phyloP scores from a whole-genome alignment of 2,797 vertebrate genomes.

The Anguilla anguilla region DNA sequence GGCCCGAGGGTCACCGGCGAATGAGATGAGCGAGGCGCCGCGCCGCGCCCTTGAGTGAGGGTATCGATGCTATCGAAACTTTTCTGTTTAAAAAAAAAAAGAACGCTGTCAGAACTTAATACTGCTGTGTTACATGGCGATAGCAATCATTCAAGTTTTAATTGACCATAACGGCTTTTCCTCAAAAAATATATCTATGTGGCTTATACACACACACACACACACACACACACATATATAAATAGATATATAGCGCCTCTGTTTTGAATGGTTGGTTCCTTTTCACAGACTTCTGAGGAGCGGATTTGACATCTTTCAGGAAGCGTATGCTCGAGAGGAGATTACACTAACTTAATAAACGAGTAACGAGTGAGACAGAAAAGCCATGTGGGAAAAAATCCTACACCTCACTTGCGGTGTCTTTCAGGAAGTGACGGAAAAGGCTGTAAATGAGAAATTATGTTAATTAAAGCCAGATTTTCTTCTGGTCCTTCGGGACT shows the following conservation, averaged over 20 bases:
- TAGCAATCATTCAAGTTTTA: not conserved
- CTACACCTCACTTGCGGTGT: slow-evolving; percentile 48
- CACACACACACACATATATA: too few relatives aligned
- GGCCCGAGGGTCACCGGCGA: not conserved
- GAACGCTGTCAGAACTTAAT: not conserved
- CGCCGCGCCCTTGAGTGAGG: not conserved
- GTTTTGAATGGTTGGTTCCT: slow-evolving; percentile 49
- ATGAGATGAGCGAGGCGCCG: not conserved
- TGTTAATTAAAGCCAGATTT: slow-evolving; percentile 48
- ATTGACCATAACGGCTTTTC: not conserved
- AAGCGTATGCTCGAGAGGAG: slow-evolving; percentile 58
- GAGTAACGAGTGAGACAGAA: slow-evolving; percentile 57
- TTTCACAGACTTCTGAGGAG: slow-evolving; percentile 56
- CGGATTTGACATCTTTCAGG: slow-evolving; percentile 61
- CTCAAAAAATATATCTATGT: not conserved
- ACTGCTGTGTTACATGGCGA: not conserved
- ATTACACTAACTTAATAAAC: slow-evolving; percentile 55
- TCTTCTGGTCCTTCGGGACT: slow-evolving; percentile 45
- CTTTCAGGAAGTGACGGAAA: slow-evolving; percentile 53
- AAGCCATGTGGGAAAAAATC: slow-evolving; percentile 50
- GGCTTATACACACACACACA: not conserved
- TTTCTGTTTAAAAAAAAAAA: not conserved
- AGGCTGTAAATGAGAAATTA: slow-evolving; percentile 50
- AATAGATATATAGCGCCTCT: slow-evolving; percentile 12
- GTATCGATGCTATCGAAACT: not conserved